Base-by-base conservation (phyloP, 2,797 vertebrate species). In the Orientallactaga sibirica region DNA sequence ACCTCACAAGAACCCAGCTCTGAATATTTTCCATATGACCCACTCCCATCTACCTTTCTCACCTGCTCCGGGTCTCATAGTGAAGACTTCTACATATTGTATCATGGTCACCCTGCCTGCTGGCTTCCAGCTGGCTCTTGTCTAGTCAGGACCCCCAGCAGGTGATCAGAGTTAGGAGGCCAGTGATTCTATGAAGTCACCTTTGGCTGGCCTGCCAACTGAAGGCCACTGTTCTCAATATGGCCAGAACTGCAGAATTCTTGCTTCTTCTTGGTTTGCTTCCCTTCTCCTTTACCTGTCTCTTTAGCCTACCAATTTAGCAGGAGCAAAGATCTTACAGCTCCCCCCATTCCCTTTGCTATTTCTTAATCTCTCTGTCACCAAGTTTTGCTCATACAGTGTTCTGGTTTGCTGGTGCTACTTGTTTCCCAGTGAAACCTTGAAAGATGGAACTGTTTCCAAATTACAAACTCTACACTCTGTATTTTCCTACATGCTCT, bases 391-490 rank as follows among this genome's bases (percentile, higher is more conserved):
- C 66, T 33, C 58, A 29, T 43, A 78, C 82, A 48, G 48, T 83
- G 10, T 84, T 91, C 18, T 70, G 58, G 78, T 73, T 62, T 71
- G 48, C 81, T 9, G 43, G 20, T 75, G n/a, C 16, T 12, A 1
- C 71, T 78, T 71, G 29, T 86, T 94, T 78, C 43, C 87, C 70
- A n/a, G 16, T 18, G 66, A 94, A 77, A 71, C 25, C 15, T 16
- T 48, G 14, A 91, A 11, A 29, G 37, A 62, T 43, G 64, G 10
- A 27, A 67, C 24, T n/a, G 79, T 84, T 82, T 70, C 77, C 88
- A 75, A 66, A 43, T 82, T 90, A 75, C 74, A 82, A 66, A 89
- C 83, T 85, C 10, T 79, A 41, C 81, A 75, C 67, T 64, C 70
- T 70, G 24, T 16, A 74, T 78, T 67, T 95, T 90, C 55, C 64